These are phyloP conservation scores for Scaptodrosophila lebanonensis DNA, from an alignment of 1,140 invertebrate species.

Conservation along the genomic window DNA sequence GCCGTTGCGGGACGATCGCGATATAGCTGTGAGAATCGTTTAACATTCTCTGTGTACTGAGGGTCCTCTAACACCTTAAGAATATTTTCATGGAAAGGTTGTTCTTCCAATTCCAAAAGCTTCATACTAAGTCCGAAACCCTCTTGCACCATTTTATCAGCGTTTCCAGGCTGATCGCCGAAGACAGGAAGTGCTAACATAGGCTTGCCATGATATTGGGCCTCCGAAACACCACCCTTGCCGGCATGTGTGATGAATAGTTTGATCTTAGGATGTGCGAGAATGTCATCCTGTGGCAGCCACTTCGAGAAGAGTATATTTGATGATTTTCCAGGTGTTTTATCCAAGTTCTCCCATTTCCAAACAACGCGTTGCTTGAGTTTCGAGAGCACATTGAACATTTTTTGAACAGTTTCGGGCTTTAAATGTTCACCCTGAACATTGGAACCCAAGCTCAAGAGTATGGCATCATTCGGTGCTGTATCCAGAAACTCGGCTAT, in stretches of 20 bases:
- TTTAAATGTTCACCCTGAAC: conserved; percentile 75
- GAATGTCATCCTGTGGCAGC: conserved; percentile 80
- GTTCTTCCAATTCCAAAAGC: conserved; percentile 78
- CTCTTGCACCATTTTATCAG: conserved; percentile 26
- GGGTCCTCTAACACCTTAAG: conserved; percentile 45
- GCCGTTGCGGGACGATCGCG: conserved; percentile 55
- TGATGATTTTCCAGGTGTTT: conserved; percentile 73
- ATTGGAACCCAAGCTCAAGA: conserved; percentile 81
- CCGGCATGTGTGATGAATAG: conserved; percentile 85
- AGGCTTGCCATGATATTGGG: conserved; percentile 78
- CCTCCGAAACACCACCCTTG: conserved; percentile 78
- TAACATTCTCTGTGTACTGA: conserved; percentile 22
- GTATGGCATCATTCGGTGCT: conserved; percentile 71
- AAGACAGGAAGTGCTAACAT: conserved; percentile 78
- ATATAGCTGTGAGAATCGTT: conserved; percentile 41
- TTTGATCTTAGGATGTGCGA: conserved; percentile 80
- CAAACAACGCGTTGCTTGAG: conserved; percentile 78
- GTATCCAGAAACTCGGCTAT: conserved; percentile 41
- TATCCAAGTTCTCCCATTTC: conserved; percentile 77
- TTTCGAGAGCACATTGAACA: conserved; percentile 78
- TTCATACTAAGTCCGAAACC: conserved; percentile 56
- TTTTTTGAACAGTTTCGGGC: conserved; percentile 62
- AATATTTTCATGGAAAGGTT: conserved; percentile 42
- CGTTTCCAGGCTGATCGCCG: conserved; percentile 64
- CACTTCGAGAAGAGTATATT: conserved; percentile 80